Percentiles rank a stretch among this genome's conserved stretches.
Conservation (phyloP, 2,888 invertebrate genomes). For the Caenorhabditis japonica region DNA sequence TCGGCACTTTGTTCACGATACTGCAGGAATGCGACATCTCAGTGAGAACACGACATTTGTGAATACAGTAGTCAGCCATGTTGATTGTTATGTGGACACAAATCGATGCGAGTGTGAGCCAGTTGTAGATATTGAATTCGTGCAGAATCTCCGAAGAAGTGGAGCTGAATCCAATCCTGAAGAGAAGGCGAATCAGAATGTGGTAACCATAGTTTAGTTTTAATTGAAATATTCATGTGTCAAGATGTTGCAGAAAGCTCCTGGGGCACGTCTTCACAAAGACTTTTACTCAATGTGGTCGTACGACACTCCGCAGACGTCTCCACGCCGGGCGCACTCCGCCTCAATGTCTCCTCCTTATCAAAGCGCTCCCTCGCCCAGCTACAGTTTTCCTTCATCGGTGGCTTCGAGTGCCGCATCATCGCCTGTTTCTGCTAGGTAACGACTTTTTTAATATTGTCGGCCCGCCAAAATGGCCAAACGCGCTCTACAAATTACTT, state of each 20-base stretch:
- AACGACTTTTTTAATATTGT: no score
- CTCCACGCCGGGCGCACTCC: slow-evolving; percentile 35
- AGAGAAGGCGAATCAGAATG: neutral
- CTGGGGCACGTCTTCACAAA: slow-evolving; percentile 42
- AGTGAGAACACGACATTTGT: slow-evolving; percentile 54
- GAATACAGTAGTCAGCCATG: slow-evolving; percentile 59
- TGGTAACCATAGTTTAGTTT: neutral
- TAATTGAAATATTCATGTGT: neutral
- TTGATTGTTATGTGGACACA: slow-evolving; percentile 52
- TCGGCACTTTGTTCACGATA: slow-evolving; percentile 66
- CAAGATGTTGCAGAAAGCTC: slow-evolving; percentile 9
- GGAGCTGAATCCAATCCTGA: neutral
- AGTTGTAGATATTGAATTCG: slow-evolving; percentile 34
- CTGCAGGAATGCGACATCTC: slow-evolving; percentile 56
- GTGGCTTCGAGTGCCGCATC: slow-evolving; percentile 45
- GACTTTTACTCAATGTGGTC: slow-evolving; percentile 58
- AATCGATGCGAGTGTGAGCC: slow-evolving; percentile 51
- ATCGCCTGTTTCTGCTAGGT: slow-evolving; percentile 33
- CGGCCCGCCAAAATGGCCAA: no score
- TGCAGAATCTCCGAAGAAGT: slow-evolving; percentile 8
- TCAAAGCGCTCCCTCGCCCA: slow-evolving; percentile 18
- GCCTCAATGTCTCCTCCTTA: slow-evolving; percentile 44
- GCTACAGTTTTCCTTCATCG: slow-evolving; percentile 38
- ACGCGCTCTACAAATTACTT: no score
- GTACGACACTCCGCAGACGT: slow-evolving; percentile 48